A percentile compares a stretch with the other conserved stretches of the same genome.
phyloP scores from a whole-genome alignment of 2,797 vertebrate species.

The Bucorvus abyssinicus region DNA sequence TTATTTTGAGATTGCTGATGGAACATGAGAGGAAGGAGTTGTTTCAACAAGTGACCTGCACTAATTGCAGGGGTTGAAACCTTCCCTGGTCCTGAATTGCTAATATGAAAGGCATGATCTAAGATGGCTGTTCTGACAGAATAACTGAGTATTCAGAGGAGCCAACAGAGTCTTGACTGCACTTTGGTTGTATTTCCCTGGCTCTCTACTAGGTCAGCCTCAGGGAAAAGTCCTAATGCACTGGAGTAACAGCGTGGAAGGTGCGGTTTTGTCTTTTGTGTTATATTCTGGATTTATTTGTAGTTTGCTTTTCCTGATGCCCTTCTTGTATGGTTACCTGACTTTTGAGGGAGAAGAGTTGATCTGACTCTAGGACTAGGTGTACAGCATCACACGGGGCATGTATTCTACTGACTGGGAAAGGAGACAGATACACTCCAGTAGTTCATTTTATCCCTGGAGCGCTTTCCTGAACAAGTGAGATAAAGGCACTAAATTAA shows the following conservation, averaged over 20 bases:
- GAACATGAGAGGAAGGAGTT: slow-evolving; percentile 1
- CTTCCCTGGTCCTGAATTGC: background rate
- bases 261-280: background rate
- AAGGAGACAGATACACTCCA: background rate
- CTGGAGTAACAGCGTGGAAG: background rate
- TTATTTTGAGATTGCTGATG: slow-evolving; percentile 18
- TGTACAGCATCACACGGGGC: background rate
- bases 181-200: background rate
- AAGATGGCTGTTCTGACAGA: background rate
- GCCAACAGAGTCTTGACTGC: background rate
- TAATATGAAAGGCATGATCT: background rate
- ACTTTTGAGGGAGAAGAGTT: background rate
- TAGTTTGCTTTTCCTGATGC: background rate
- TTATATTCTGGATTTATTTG: background rate
- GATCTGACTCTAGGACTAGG: background rate
- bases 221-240: background rate
- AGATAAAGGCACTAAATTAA: background rate
- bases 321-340: background rate
- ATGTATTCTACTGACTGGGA: background rate
- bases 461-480: background rate
- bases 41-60: slow-evolving; percentile 27
- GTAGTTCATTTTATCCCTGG: background rate
- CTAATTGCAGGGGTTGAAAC: slow-evolving; percentile 23
- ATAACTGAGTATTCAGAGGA: background rate
- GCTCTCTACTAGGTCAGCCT: background rate